These are phyloP conservation scores for Xylota sylvarum DNA, from an alignment of 2,888 invertebrate species.

Conservation along the genomic window DNA sequence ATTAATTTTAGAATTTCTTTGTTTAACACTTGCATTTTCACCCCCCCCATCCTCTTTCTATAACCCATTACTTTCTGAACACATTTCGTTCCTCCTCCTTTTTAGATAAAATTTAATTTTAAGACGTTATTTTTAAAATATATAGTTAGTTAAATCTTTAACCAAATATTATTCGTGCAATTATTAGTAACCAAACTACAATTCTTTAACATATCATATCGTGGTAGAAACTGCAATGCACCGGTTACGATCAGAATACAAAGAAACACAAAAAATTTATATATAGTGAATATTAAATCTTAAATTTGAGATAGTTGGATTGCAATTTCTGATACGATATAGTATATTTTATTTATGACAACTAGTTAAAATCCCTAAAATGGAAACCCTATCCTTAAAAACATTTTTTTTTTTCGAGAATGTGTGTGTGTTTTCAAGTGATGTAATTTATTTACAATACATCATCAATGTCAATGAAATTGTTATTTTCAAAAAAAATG, in stretches of 20 bases:
- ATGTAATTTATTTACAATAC: slow-evolving; percentile 36
- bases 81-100: neutral
- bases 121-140: neutral
- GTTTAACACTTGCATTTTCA: too few relatives aligned
- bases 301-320: neutral
- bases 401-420: slow-evolving; percentile 16
- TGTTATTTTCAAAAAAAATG: slow-evolving; percentile 33
- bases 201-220: neutral
- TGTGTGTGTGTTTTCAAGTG: slow-evolving; percentile 34
- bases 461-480: slow-evolving; percentile 41
- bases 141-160: neutral
- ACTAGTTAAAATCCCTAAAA: slow-evolving; percentile 2
- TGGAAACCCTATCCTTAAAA: slow-evolving; percentile 4
- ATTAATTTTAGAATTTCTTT: too few relatives aligned
- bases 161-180: slow-evolving; percentile 6
- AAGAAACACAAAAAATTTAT: too few relatives aligned
- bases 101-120: neutral
- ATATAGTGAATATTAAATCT: neutral
- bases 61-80: neutral
- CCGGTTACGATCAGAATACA: neutral
- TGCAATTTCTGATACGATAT: neutral
- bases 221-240: neutral
- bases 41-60: neutral
- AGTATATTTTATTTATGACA: neutral
- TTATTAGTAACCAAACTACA: slow-evolving; percentile 19